A percentile compares a stretch with the other conserved stretches of the same genome.
Conservation (phyloP, 2,113 vertebrate species). For the Perca flavescens region DNA sequence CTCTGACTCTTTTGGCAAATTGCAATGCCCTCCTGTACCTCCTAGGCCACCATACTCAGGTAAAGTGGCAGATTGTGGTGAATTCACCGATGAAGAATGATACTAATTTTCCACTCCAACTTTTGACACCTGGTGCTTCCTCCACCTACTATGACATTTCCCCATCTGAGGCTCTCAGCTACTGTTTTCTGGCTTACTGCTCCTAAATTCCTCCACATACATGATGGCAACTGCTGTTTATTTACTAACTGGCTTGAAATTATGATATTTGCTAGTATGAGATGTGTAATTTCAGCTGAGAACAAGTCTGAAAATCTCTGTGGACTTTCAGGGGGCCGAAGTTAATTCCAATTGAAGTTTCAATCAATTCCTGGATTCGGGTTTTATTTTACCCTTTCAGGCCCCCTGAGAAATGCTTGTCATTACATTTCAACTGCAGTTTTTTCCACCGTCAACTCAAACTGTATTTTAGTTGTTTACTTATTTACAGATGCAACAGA, state of each 20-base stretch:
- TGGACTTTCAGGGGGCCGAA: slow-evolving; percentile 31
- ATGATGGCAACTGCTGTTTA: neutral
- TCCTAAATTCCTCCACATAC: neutral
- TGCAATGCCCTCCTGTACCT: slow-evolving; percentile 93
- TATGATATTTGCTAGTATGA: slow-evolving; percentile 3
- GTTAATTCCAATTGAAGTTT: slow-evolving; percentile 53
- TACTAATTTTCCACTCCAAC: slow-evolving; percentile 73
- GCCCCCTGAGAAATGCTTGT: slow-evolving; percentile 27
- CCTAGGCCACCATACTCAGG: slow-evolving; percentile 94
- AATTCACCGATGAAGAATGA: slow-evolving; percentile 27
- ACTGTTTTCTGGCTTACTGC: slow-evolving; percentile 36
- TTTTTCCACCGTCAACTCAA: slow-evolving; percentile 26
- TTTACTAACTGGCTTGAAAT: slow-evolving; percentile 40
- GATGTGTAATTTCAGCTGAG: neutral
- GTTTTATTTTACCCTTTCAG: neutral
- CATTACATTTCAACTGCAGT: slow-evolving; percentile 39
- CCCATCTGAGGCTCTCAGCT: slow-evolving; percentile 27
- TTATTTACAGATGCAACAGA: slow-evolving; percentile 55
- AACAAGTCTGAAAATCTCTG: slow-evolving; percentile 21
- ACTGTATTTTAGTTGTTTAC: slow-evolving; percentile 56
- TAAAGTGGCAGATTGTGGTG: slow-evolving; percentile 71
- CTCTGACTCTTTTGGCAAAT: slow-evolving; percentile 90
- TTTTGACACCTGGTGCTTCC: slow-evolving; percentile 62
- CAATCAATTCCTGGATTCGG: slow-evolving; percentile 22
- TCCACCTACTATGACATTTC: slow-evolving; percentile 1